Conservation (phyloP, 2,113 vertebrate genomes). For the Columbina picui region DNA sequence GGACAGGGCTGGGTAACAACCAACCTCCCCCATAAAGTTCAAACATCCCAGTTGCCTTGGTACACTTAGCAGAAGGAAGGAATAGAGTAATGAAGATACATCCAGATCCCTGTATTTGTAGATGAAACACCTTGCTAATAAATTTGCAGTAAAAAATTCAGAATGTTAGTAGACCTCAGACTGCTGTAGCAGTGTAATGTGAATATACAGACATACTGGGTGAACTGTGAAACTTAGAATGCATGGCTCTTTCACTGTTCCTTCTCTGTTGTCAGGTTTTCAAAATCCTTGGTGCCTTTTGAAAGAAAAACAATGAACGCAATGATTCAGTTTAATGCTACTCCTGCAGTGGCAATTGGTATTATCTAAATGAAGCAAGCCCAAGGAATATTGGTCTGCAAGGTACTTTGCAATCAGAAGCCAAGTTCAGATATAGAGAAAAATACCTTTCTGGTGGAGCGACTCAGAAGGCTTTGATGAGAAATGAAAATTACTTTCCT, state of each 20-base stretch:
- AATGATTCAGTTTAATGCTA: constrained; percentile 13
- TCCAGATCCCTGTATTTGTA: background rate
- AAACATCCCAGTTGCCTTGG: background rate
- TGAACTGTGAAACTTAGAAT: background rate
- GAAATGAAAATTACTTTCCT: constrained; percentile 5
- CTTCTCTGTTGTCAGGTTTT: background rate
- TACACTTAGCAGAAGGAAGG: background rate
- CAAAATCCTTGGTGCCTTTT: background rate
- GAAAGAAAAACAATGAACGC: background rate
- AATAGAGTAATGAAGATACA: background rate
- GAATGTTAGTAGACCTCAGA: background rate
- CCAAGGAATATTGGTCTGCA: background rate
- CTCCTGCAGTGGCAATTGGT: background rate
- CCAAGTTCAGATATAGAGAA: background rate
- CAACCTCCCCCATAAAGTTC: background rate
- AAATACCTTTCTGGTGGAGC: background rate
- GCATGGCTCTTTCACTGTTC: rapidly evolving
- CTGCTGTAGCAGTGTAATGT: background rate
- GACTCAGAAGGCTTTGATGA: background rate
- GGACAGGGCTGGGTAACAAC: background rate
- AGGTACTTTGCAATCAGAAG: constrained; percentile 22
- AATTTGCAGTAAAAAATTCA: background rate
- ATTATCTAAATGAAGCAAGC: constrained; percentile 21
- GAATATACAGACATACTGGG: background rate
- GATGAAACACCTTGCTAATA: background rate